Base-by-base conservation (phyloP, 2,888 invertebrate species). In the Silvanus unidentatus region DNA sequence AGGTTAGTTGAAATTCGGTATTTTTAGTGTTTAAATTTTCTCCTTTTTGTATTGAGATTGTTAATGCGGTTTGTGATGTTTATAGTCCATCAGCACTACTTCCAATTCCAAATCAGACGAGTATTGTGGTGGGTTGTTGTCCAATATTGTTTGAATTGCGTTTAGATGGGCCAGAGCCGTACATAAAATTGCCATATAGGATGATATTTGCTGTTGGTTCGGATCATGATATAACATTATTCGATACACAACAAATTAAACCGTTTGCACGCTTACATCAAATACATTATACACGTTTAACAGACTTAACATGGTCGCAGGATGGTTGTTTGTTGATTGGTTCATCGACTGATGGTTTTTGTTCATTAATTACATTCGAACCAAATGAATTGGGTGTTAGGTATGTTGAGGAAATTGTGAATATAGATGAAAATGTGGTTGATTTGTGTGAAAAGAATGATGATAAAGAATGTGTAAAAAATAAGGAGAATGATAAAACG, bases 151-250 rank as follows among this genome's bases (percentile, higher is more conserved):
- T 82, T 69, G 72, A 81, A 57, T 69, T 85, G 11, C 75, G 79
- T 2, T 64, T 73, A n/a, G 67, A 68, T 40, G 80, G 80, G 9
- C 77, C 80, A 2, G 57, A 64, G 6, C 68, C 81, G 1, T 66
- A 78, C 10, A 72, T 86, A 50, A 69, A 79, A 9, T 68, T 88
- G 34, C 84, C 85, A 0, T 88, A 87, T 65, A 79, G 97, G 47
- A 80, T 91, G 75, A 75, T 99, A 44, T 89, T 95, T 67, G 97
- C 97, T 1, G 85, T 97, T 10, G 94, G 89, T 13, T 93, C 96
- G 1, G 84, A 87, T 57, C 86, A 87, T 58, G 84, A 89, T 16
- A 82, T 99, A 27, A 75, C 90, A 44, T 73, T 95, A 32, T 93
- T 91, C 64, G 94, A 95, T 63, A 92, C 92, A 0, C 91, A 94